Conservation (phyloP, 2,888 invertebrate genomes). For the Abrostola tripartita region DNA sequence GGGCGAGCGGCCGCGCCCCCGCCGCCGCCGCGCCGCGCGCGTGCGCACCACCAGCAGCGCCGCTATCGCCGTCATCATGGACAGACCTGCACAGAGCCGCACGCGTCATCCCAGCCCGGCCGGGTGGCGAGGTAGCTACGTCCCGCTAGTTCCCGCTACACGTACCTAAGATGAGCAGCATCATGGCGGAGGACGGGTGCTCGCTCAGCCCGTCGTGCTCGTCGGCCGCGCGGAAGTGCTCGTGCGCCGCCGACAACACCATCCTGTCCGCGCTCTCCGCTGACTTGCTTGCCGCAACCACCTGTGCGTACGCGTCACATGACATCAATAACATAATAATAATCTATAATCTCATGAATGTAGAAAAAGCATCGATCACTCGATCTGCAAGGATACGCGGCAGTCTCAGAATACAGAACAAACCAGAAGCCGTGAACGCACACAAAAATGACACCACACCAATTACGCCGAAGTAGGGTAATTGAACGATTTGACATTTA, state of each 20-base stretch:
- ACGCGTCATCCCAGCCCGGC: not conserved
- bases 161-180: constrained; percentile 92
- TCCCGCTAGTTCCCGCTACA: not conserved
- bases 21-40: constrained; percentile 92
- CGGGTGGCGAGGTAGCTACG: not conserved
- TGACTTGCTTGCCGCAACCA: constrained; percentile 19
- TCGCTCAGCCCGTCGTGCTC: constrained; percentile 90
- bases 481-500: too few relatives aligned
- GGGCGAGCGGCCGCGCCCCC: constrained; percentile 93
- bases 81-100: constrained; percentile 88
- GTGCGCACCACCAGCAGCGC: constrained; percentile 94
- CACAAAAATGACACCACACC: too few relatives aligned
- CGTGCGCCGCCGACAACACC: constrained; percentile 46
- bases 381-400: too few relatives aligned
- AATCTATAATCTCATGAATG: too few relatives aligned
- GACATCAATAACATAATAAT: not conserved
- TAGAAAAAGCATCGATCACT: too few relatives aligned
- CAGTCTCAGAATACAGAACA: too few relatives aligned
- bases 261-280: constrained; percentile 27
- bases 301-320: constrained; percentile 13
- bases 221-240: constrained; percentile 53
- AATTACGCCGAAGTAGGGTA: too few relatives aligned
- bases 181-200: constrained; percentile 93
- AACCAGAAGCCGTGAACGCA: too few relatives aligned
- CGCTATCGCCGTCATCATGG: constrained; percentile 92